These are phyloP conservation scores for Triplophysa dalaica DNA, from an alignment of 2,113 vertebrate genomes.

Conservation along the genomic window DNA sequence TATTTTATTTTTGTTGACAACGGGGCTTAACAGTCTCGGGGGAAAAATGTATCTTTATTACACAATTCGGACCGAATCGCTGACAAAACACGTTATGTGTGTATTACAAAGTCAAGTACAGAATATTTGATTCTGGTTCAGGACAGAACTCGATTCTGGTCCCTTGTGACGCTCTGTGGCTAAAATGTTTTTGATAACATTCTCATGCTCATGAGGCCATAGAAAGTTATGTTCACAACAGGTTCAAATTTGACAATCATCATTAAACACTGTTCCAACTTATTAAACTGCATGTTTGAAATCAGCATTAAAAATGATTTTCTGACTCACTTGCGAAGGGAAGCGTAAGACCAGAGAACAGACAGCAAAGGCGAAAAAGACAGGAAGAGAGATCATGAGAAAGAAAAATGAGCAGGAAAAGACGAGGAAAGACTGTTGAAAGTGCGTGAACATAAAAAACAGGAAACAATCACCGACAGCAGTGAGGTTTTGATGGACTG, in stretches of 20 bases:
- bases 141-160: too few species aligned
- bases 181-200: too few species aligned
- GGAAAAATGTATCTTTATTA: not conserved
- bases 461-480: constrained; percentile 63
- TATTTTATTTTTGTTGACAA: not conserved
- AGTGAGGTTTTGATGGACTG: constrained; percentile 52
- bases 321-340: not conserved
- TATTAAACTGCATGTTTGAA: not conserved
- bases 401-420: constrained; percentile 25
- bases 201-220: too few species aligned
- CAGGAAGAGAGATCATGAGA: constrained; percentile 43
- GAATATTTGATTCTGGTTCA: too few species aligned
- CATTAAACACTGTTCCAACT: not conserved
- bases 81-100: too few species aligned
- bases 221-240: too few species aligned
- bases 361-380: not conserved
- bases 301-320: not conserved
- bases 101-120: too few species aligned
- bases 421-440: not conserved
- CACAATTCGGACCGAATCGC: not conserved
- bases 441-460: constrained; percentile 57
- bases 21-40: not conserved
- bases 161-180: too few species aligned
- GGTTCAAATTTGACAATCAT: not conserved
- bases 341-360: not conserved